Evolutionary conservation across 1,140 invertebrate species (phyloP), one percentile per base, ranked within the genome.

Genomic region (Pseudomyrmex gracilis): DNA sequence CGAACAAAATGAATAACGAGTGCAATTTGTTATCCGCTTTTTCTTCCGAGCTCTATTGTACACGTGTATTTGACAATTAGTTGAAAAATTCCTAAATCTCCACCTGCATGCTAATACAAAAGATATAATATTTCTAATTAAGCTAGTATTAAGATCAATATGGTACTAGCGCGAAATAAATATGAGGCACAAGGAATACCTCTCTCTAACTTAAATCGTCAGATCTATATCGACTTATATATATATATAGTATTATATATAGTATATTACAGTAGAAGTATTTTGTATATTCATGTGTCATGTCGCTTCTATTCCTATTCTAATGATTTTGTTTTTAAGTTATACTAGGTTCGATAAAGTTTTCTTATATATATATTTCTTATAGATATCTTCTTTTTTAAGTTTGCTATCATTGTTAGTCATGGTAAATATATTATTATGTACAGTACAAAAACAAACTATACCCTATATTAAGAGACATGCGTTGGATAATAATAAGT

Each of bases 101-200:
- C n/a, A 45, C 51, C 49, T 89, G 87, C 87, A 89, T 89, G 87
- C 17, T 45, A 74, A 68, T 76, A 61, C 88, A 64, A 84, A 73
- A 43, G 55, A 85, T 70, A 45, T 47, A 60, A 47, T 68, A 83
- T 53, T 61, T 68, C 17, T 86, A 55, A 34, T 74, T 83, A 64
- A 82, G 60, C 82, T 89, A 87, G 87, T 89, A 89, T 85, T 73
- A 87, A 67, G 57, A 53, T 66, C 64, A 74, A 66, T 87, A 77
- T 89, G 71, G 77, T 87, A 89, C 73, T 83, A 87, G 85, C 73
- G 63, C 67, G 64, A 70, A 20, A 76, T 88, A 63, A 76, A 12
- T 74, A 34, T 82, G 17, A 63, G 24, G 66, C 9, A 34, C 34
- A 55, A 70, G 82, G 58, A 53, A n/a, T 74, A 74, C 58, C 49